Evolutionary conservation across 1,140 invertebrate genomes (phyloP).

Genomic region (Procambarus virginalis): DNA sequence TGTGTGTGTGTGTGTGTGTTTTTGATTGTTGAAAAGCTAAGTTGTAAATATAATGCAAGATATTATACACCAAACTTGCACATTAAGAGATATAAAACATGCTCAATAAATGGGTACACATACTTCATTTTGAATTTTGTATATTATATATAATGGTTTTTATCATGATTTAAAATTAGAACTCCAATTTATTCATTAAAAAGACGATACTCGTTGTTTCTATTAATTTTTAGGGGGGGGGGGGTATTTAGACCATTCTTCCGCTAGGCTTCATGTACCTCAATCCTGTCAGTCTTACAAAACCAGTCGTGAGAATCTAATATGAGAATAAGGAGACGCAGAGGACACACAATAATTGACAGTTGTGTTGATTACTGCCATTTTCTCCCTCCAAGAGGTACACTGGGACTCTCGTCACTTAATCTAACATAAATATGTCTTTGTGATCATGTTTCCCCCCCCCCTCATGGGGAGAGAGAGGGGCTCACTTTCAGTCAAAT

Average conservation of each 20-base stretch:
- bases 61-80: neutral
- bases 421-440: neutral
- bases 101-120: neutral
- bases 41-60: neutral
- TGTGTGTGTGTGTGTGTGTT: too few relatives aligned
- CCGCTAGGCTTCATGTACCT: neutral
- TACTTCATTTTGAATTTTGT: neutral
- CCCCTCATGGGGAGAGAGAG: too few relatives aligned
- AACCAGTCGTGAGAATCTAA: conserved; percentile 18
- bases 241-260: neutral
- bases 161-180: neutral
- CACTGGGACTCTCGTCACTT: neutral
- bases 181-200: neutral
- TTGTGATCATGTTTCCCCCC: too few relatives aligned
- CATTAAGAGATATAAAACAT: neutral
- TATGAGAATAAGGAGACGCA: conserved; percentile 31
- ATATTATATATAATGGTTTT: neutral
- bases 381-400: neutral
- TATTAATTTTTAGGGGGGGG: neutral
- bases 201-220: neutral
- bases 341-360: neutral
- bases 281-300: neutral
- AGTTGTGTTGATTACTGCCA: neutral
- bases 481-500: too few relatives aligned
- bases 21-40: neutral